Percentiles rank a stretch among this genome's conserved stretches.
phyloP scores from a whole-genome alignment of 2,113 vertebrate genomes.

The Oryzias woworae region DNA sequence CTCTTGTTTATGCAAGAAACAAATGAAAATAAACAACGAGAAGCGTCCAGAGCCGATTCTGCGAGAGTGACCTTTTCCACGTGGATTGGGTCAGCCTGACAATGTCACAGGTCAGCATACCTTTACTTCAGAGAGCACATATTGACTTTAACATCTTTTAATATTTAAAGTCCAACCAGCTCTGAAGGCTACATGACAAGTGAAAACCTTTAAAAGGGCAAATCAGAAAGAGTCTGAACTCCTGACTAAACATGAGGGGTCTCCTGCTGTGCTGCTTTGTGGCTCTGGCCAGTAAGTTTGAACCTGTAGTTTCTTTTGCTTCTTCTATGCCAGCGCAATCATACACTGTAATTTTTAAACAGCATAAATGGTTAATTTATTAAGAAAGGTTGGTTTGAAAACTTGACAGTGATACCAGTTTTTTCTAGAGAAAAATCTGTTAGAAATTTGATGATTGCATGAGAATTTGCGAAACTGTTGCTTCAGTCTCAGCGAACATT shows the following conservation, averaged over 20 bases:
- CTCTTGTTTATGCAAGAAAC: too few relatives aligned
- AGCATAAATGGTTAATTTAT: too few relatives aligned
- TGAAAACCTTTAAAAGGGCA: constrained; percentile 52
- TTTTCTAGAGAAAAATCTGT: too few relatives aligned
- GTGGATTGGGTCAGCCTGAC: constrained; percentile 62
- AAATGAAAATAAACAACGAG: too few relatives aligned
- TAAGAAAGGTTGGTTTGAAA: too few relatives aligned
- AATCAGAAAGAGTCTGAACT: constrained; percentile 13
- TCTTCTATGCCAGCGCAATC: background rate
- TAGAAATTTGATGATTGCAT: background rate
- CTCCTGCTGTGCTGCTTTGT: constrained; percentile 70
- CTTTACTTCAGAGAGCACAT: constrained; percentile 9
- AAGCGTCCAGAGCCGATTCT: background rate
- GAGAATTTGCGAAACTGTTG: background rate
- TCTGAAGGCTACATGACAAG: constrained; percentile 16
- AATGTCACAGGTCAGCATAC: constrained; percentile 51
- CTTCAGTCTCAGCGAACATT: background rate
- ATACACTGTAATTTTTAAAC: too few relatives aligned
- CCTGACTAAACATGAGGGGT: constrained; percentile 60
- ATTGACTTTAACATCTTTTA: constrained; percentile 31
- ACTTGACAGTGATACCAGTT: too few relatives aligned
- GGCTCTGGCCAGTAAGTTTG: constrained; percentile 69
- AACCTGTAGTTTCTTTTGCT: background rate
- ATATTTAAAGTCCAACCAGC: constrained; percentile 5
- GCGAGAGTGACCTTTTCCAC: background rate